These are phyloP conservation scores for Psilopogon haemacephalus DNA, from an alignment of 2,113 vertebrate genomes.

Conservation along the genomic window DNA sequence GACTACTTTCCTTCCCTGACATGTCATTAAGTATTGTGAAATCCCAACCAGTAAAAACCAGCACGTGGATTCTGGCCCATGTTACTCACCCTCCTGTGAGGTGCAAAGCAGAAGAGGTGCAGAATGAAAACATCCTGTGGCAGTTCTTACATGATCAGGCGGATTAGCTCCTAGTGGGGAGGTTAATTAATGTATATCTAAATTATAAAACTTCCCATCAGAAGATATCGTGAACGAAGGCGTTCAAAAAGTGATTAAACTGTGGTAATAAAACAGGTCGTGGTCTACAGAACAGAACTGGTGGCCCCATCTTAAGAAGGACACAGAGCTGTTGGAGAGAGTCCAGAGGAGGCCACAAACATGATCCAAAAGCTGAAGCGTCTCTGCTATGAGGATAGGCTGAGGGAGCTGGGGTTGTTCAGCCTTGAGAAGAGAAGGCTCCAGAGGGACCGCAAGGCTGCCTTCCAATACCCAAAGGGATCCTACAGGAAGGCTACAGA, in stretches of 20 bases:
- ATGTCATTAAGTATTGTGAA: not conserved
- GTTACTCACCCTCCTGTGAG: not conserved
- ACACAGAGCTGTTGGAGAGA: too few species aligned
- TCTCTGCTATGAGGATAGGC: too few species aligned
- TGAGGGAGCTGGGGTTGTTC: too few species aligned
- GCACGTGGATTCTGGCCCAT: not conserved
- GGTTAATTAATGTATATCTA: not conserved
- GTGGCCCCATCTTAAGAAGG: too few species aligned
- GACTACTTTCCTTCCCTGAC: not conserved
- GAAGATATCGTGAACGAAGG: not conserved
- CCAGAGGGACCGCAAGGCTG: too few species aligned
- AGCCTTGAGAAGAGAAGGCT: too few species aligned
- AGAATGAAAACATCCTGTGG: not conserved
- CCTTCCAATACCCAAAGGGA: too few species aligned
- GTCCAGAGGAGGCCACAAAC: too few species aligned
- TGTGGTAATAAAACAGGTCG: not conserved
- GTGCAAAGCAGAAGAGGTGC: not conserved
- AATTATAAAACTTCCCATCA: not conserved
- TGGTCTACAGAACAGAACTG: not conserved
- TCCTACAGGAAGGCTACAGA: too few species aligned
- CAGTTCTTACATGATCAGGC: not conserved
- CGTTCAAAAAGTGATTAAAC: not conserved
- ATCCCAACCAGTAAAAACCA: not conserved
- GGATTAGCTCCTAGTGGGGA: not conserved
- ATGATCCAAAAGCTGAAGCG: too few species aligned